Conservation (phyloP, 2,113 vertebrate species). For the Sciurus niger region DNA sequence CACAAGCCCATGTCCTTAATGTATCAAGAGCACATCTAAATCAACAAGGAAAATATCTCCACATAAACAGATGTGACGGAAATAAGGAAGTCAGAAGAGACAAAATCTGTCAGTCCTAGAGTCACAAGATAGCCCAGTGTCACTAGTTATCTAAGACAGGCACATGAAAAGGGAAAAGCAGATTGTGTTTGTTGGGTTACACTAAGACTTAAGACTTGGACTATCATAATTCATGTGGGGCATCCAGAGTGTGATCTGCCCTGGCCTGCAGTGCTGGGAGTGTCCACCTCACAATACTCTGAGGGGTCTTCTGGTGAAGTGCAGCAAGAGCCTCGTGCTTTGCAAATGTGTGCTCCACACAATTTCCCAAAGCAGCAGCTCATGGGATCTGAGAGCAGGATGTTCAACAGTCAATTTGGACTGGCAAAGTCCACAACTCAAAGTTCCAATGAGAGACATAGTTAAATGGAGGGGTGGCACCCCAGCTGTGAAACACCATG, state of each 20-base stretch:
- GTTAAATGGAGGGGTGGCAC: too few species aligned
- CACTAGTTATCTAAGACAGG: too few species aligned
- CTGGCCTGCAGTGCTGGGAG: too few species aligned
- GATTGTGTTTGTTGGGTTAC: too few species aligned
- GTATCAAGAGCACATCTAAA: not conserved
- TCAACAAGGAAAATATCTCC: not conserved
- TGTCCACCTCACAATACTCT: too few species aligned
- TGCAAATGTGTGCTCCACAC: too few species aligned
- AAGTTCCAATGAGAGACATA: not conserved
- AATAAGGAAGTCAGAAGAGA: not conserved
- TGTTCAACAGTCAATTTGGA: fast-evolving
- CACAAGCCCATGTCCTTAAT: not conserved
- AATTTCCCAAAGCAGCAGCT: not conserved
- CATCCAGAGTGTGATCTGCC: too few species aligned
- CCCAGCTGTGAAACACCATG: not conserved
- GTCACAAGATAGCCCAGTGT: fast-evolving
- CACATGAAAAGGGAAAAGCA: not conserved
- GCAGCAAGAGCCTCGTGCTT: too few species aligned
- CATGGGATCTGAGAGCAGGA: not conserved
- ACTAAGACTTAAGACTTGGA: too few species aligned
- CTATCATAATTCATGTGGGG: too few species aligned
- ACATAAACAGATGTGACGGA: not conserved
- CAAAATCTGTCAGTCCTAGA: fast-evolving
- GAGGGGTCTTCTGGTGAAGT: too few species aligned
- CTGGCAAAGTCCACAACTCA: not conserved